Evolutionary conservation across 2,797 vertebrate species (phyloP), one percentile per base, ranked within the genome.

Genomic region (Crypturellus tataupa): DNA sequence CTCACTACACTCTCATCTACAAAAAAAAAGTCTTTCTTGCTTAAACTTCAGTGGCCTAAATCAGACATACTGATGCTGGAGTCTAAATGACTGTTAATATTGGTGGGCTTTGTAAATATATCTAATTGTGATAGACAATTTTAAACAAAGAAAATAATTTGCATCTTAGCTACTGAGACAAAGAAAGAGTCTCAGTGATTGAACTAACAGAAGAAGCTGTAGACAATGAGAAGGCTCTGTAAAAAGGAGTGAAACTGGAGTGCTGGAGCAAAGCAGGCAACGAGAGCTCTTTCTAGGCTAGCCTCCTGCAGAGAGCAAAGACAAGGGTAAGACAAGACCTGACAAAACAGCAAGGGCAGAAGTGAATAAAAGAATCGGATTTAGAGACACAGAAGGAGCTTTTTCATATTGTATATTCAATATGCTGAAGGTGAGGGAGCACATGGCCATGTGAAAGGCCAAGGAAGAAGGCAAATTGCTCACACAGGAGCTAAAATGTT

Each of bases 1-100:
- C 71, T 84, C 87, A 70, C 78, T 94, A 31, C 27, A 51, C 53
- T 80, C 60, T 33, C 15, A 60, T 69, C 93, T 91, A 71, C 67
- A 86, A 92, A 90, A 44, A 39, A 55, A 95, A 31, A 80, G 44
- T 68, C 73, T 75, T 94, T 64, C 11, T 42, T 86, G 64, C 78
- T 78, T 75, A 64, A 91, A 69, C 70, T 96, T 96, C 89, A 93
- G 93, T 58, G 73, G 70, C 82, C 82, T 89, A 62, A 31, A 80
- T 53, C 73, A 92, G 87, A 94, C 70, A 65, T 16, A 39, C 37
- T 73, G 64, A 83, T 86, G 39, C 2, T 58, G 53, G 53, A 82
- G 69, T 77, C 71, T 63, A 76, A 81, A 37, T 19, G 25, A 35
- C 46, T 72, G 9, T 55, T 79, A 69, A 72, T 1, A 2, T 29